phyloP scores from a whole-genome alignment of 1,140 invertebrate species.

The Caenorhabditis elegans region WBcel235 BX284605.5:754501-755000 shows the following conservation, averaged over 20 bases:
- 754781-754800: no score
- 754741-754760: background rate
- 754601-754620: background rate
- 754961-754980: background rate
- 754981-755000: background rate
- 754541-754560: background rate
- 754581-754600: background rate
- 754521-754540: background rate
- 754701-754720: slow-evolving; percentile 15
- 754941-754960: slow-evolving; percentile 13
- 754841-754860: background rate
- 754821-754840: background rate
- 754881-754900: background rate
- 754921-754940: slow-evolving; percentile 14
- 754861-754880: background rate
- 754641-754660: background rate
- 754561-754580: background rate
- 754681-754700: background rate
- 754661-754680: background rate
- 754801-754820: no score
- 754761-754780: background rate
- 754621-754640: slow-evolving; percentile 8
- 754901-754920: background rate
- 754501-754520: background rate
- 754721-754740: background rate